These are phyloP conservation scores for Apteryx owenii DNA, from an alignment of 2,113 vertebrate species.

Conservation along the genomic window DNA sequence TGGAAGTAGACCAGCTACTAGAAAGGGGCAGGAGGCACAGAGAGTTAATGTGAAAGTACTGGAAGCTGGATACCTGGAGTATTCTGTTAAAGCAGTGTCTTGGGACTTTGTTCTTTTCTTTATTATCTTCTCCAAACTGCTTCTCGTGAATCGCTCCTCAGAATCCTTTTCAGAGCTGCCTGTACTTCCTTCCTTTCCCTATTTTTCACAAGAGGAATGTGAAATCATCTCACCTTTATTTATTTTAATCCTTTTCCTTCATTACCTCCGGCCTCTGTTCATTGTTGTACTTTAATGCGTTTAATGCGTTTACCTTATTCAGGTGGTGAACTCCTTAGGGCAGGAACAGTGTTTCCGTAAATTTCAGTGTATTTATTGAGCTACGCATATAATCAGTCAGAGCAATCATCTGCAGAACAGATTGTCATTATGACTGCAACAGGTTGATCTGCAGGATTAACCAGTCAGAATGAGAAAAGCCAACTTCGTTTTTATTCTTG, in stretches of 20 bases:
- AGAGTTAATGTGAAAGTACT: background rate
- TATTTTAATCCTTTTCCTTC: background rate
- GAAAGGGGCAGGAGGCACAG: background rate
- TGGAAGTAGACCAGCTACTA: background rate
- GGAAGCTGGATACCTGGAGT: background rate
- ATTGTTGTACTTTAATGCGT: background rate
- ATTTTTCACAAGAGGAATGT: background rate
- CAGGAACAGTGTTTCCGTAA: background rate
- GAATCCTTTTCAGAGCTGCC: background rate
- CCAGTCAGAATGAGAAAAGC: background rate
- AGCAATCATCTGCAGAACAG: background rate
- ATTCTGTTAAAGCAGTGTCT: background rate
- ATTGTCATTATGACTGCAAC: background rate
- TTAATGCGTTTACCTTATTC: background rate
- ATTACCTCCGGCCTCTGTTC: background rate
- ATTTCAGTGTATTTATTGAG: background rate
- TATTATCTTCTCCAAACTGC: background rate
- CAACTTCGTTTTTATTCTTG: background rate
- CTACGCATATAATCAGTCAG: background rate
- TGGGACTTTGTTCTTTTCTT: background rate
- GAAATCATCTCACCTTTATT: background rate
- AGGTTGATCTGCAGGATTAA: background rate
- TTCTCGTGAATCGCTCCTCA: background rate
- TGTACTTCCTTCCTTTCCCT: background rate
- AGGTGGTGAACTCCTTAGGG: background rate